These are phyloP conservation scores for Denticeps clupeoides DNA, from an alignment of 2,797 vertebrate species.

Conservation along the genomic window DNA sequence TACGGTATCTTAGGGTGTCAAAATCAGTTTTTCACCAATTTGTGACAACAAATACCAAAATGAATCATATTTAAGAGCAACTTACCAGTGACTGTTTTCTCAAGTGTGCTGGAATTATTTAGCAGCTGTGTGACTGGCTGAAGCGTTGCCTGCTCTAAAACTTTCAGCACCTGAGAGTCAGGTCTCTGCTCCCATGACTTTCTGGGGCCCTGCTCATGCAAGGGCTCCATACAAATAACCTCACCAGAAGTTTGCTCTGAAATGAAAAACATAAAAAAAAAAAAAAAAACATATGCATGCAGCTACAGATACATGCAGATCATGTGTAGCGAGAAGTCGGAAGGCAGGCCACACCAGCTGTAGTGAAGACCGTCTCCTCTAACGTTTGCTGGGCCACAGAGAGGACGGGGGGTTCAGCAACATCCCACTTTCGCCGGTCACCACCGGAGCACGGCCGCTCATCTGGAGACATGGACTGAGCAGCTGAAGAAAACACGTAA, in stretches of 20 bases:
- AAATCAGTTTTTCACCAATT: too few species aligned
- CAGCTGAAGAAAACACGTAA: slow-evolving; percentile 5
- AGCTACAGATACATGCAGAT: slow-evolving; percentile 9
- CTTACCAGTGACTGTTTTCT: slow-evolving; percentile 25
- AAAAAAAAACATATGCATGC: neutral
- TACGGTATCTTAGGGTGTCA: too few species aligned
- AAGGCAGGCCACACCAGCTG: slow-evolving; percentile 44
- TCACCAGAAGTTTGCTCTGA: slow-evolving; percentile 69
- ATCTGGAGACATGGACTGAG: slow-evolving; percentile 32
- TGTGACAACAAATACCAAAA: too few species aligned
- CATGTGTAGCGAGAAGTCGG: neutral
- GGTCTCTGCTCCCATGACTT: slow-evolving; percentile 73
- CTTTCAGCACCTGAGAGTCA: slow-evolving; percentile 66
- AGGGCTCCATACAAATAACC: slow-evolving; percentile 61
- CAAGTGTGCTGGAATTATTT: slow-evolving; percentile 42
- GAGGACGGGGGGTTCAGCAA: slow-evolving; percentile 51
- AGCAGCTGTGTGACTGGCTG: slow-evolving; percentile 72
- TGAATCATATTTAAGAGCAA: neutral
- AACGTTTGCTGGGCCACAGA: slow-evolving; percentile 56
- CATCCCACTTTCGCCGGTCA: slow-evolving; percentile 69
- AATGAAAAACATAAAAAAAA: neutral
- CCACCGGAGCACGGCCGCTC: slow-evolving; percentile 30
- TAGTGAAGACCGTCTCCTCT: slow-evolving; percentile 53
- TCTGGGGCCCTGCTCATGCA: slow-evolving; percentile 61
- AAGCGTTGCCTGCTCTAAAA: slow-evolving; percentile 75